Evolutionary conservation across 2,888 invertebrate genomes (phyloP).

Genomic region (Germaria angustata): DNA sequence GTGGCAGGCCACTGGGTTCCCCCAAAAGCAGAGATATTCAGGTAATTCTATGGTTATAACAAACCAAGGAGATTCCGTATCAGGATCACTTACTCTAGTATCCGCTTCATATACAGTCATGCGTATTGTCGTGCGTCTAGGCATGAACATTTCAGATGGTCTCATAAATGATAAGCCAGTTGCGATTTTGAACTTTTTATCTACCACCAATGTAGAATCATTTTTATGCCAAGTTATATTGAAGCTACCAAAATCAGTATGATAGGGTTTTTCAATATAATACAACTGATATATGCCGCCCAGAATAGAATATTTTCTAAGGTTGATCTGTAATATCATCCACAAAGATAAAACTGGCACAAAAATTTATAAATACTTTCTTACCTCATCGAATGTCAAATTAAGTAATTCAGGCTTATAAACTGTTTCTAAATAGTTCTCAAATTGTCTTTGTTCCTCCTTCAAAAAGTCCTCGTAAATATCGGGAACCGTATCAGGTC

Average conservation of each 20-base stretch:
- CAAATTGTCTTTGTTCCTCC: slow-evolving; percentile 70
- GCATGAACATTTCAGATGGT: background rate
- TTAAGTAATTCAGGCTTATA: slow-evolving; percentile 71
- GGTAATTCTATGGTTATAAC: slow-evolving; percentile 73
- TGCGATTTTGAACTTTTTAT: slow-evolving; percentile 57
- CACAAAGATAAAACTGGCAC: background rate
- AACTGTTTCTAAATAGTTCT: slow-evolving; percentile 65
- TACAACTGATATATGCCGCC: slow-evolving; percentile 77
- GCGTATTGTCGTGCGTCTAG: background rate
- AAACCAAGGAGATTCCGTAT: slow-evolving; percentile 69
- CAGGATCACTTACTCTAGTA: background rate
- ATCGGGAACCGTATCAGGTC: slow-evolving; percentile 70
- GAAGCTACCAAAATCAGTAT: slow-evolving; percentile 70
- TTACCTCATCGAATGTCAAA: slow-evolving; percentile 71
- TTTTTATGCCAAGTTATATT: slow-evolving; percentile 74
- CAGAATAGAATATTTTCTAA: slow-evolving; percentile 73
- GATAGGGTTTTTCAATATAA: slow-evolving; percentile 72
- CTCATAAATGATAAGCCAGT: background rate
- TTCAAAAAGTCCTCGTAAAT: slow-evolving; percentile 70
- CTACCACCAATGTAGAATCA: slow-evolving; percentile 63
- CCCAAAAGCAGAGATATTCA: slow-evolving; percentile 73
- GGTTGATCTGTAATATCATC: slow-evolving; percentile 72
- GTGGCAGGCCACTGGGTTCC: slow-evolving; percentile 74
- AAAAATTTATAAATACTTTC: background rate
- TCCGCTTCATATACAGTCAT: slow-evolving; percentile 11